Evolutionary conservation across 2,113 vertebrate genomes (phyloP), one percentile per base, ranked within the genome.

Genomic region (Microcebus jonahi): DNA sequence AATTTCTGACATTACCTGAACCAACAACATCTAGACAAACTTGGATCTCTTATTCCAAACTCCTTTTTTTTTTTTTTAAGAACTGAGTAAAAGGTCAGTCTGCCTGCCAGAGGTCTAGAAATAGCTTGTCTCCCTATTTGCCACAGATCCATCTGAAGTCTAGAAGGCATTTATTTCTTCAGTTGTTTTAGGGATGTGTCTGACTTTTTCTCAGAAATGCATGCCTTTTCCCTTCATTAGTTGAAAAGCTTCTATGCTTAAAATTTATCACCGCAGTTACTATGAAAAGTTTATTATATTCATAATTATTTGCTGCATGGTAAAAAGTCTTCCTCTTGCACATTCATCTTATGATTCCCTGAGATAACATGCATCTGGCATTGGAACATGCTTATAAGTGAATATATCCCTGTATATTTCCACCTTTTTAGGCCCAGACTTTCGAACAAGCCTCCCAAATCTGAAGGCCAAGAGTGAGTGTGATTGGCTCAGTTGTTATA

Each of bases 21-120:
- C 97, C 95, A 98, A 98, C 95, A 98, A 81, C 83, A 94, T 97
- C 97, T 98, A 98, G 90, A 97, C 97, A 88, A 98, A 97, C 93
- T 92, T 90, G 79, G 36, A 97, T 77, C 84, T 97, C 87, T 75
- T 87, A 83, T 70, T 97, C 88, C 95, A 97, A 97, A 95, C 85
- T 94, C 95, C 96, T 98, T 80, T 95, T 92, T 91, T 91, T 92
- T 96, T 88, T 96, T 80, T 96, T 92, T 85, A 95, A 98, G 91
- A 76, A 96, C 83, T 91, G 95, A 98, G 93, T 95, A 95, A 97
- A 98, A 98, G 90, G 84, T 96, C 94, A 98, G 97, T 97, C 91
- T 93, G 91, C 96, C 98, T 98, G 96, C 98, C 98, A 98, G 97
- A 97, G 95, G 97, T 97, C 98, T 98, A 98, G 97, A 97, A 98